Conservation (phyloP, 2,797 vertebrate species). For the Carapus acus region DNA sequence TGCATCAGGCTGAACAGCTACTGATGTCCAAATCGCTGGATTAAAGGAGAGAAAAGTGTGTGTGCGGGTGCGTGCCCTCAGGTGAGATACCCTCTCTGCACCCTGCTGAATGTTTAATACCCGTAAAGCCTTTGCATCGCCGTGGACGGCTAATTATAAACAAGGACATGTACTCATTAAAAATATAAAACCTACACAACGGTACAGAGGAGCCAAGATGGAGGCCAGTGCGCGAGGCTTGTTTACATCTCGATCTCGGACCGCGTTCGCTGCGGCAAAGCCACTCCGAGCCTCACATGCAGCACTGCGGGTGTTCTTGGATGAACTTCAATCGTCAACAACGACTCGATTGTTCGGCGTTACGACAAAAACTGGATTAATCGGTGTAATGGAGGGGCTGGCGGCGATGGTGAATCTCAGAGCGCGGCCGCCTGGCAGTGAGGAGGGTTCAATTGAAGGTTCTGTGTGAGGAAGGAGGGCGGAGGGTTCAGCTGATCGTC, state of each 20-base stretch:
- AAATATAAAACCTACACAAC: constrained; percentile 21
- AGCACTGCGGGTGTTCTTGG: no score
- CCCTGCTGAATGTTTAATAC: constrained; percentile 41
- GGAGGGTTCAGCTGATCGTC: constrained; percentile 5
- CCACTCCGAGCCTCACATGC: no score
- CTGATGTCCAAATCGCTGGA: constrained; percentile 21
- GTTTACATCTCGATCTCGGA: no score
- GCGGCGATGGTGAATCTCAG: constrained; percentile 4
- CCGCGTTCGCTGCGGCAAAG: no score
- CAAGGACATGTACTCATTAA: constrained; percentile 25
- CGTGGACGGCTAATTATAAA: constrained; percentile 45
- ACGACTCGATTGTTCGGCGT: no score
- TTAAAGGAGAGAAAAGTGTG: constrained; percentile 16
- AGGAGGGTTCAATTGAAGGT: constrained; percentile 20
- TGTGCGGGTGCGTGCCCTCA: constrained; percentile 38
- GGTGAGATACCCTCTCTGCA: no score
- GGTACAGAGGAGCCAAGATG: no score
- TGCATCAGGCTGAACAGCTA: constrained; percentile 12
- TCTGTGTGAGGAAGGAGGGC: constrained; percentile 12
- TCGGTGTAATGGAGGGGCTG: no score
- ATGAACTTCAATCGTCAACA: no score
- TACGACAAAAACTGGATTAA: no score
- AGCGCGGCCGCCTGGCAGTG: constrained; percentile 11
- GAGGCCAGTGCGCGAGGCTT: no score
- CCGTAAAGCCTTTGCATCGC: constrained; percentile 17